A percentile compares a stretch with the other conserved stretches of the same genome.
These are phyloP conservation scores for Esox niger DNA, from an alignment of 2,113 vertebrate species.

Conservation along the genomic window DNA sequence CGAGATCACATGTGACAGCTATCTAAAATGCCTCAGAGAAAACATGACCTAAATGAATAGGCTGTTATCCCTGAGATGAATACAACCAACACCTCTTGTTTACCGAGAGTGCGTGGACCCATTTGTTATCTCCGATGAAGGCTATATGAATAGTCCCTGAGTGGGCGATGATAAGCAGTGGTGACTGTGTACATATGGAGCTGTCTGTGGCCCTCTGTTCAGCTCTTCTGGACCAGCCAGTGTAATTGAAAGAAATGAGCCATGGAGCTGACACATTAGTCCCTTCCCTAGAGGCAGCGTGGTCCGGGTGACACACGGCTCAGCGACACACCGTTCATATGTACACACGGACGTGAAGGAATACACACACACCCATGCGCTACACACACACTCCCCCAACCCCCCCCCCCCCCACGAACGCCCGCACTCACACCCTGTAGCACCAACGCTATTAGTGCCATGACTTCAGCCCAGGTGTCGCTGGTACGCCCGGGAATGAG, in stretches of 20 bases:
- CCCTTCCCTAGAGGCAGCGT: slow-evolving; percentile 59
- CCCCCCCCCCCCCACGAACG: slow-evolving; percentile 12
- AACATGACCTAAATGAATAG: slow-evolving; percentile 53
- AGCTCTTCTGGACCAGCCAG: slow-evolving; percentile 60
- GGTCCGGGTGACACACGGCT: slow-evolving; percentile 15
- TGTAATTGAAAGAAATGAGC: slow-evolving; percentile 83
- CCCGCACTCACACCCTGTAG: background rate
- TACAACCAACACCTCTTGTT: slow-evolving; percentile 47
- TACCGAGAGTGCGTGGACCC: slow-evolving; percentile 10
- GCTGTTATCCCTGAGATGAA: slow-evolving; percentile 46
- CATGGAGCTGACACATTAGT: slow-evolving; percentile 74
- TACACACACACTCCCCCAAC: slow-evolving; percentile 8
- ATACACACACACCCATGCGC: slow-evolving; percentile 16
- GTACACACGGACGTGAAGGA: slow-evolving; percentile 28
- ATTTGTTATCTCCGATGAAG: slow-evolving; percentile 58
- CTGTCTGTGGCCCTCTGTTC: slow-evolving; percentile 62
- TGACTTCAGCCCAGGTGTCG: background rate
- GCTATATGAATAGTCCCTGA: slow-evolving; percentile 61
- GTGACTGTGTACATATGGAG: slow-evolving; percentile 62
- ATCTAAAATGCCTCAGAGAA: slow-evolving; percentile 30
- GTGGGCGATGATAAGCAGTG: slow-evolving; percentile 63
- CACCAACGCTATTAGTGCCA: background rate
- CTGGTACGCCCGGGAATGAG: background rate
- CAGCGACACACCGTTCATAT: background rate
- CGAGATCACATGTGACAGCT: slow-evolving; percentile 19